Evolutionary conservation across 2,797 vertebrate species (phyloP), one percentile per base, ranked within the genome.

Genomic region (Bradypodion pumilum): DNA sequence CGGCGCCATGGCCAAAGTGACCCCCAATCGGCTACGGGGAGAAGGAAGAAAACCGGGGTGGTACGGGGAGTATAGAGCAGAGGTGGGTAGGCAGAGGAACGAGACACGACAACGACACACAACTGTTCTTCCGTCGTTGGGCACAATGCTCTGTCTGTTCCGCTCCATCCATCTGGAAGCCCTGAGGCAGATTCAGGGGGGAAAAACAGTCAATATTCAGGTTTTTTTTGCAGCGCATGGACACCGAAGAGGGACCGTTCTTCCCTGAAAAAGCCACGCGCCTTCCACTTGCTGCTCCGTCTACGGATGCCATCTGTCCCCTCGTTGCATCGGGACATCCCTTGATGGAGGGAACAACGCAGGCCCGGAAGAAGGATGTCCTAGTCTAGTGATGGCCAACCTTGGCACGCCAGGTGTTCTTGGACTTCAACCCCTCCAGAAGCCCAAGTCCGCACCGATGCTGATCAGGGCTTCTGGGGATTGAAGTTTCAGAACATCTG

Each of bases 1-100:
- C 82, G 81, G 89, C 87, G 90, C 78, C 52, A 85, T 91, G 86
- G 46, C 69, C 93, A 92, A 93, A 88, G 82, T 90, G 89, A 93
- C 92, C 91, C 70, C 63, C 90, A 82, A 59, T 52, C 0, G 49
- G 88, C 78, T 85, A 69, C 0, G 2, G 74, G 87, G 89, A 35
- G 23, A 16, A 49, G 8, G 68, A 37, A 10, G 76, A 84, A 21
- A 1, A 76, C 80, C 37, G 25, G 86, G 63, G 56, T 1, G 10
- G 44, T 2, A 0, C 60, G 73, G 82, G 29, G 15, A 0, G 2
- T 40, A 19, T 12, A 29, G 29, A 49, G 40, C 5, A 63, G 42
- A 6, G 37, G n/a, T 5, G 19, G 29, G 52, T 35, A 37, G 52
- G 52, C 52, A 56, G 52, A 19, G 52, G 10, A 15, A 9, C 9